Evolutionary conservation across 1,140 invertebrate genomes (phyloP).

Genomic region (Semibalanus balanoides): DNA sequence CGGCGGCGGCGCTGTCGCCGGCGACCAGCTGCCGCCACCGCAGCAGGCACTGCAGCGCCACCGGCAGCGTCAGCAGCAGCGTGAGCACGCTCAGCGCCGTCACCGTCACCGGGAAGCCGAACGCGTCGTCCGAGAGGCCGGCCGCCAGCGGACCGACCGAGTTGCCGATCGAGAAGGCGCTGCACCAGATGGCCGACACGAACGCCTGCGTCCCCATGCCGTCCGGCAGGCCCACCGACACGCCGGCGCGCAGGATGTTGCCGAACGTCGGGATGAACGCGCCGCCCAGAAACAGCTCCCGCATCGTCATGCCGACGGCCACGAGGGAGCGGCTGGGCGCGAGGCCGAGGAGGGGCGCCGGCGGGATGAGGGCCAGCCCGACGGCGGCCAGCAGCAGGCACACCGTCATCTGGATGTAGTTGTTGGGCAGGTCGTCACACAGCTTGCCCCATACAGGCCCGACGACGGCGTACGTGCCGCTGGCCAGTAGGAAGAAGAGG

Average conservation of each 20-base stretch:
- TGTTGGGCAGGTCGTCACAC: not conserved
- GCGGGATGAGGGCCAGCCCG: not conserved
- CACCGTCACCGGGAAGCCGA: not conserved
- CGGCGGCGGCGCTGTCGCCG: no score
- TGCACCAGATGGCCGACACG: not conserved
- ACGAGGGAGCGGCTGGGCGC: not conserved
- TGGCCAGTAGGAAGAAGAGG: conserved; percentile 1
- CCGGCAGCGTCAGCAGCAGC: not conserved
- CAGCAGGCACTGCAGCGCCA: not conserved
- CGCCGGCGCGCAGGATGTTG: not conserved
- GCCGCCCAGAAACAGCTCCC: not conserved
- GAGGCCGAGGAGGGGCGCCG: not conserved
- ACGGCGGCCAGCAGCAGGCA: not conserved
- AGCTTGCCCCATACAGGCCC: not conserved
- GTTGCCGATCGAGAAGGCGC: not conserved
- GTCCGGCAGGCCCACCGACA: not conserved
- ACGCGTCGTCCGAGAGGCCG: not conserved
- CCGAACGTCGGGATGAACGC: not conserved
- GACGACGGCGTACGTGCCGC: not conserved
- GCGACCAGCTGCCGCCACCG: not conserved
- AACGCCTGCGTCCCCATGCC: not conserved
- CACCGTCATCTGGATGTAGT: not conserved
- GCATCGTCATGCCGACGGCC: not conserved
- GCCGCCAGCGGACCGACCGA: not conserved
- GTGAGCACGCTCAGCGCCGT: not conserved